Evolutionary conservation across 1,140 invertebrate species (phyloP).

Genomic region (Rhyacophila brunnea): DNA sequence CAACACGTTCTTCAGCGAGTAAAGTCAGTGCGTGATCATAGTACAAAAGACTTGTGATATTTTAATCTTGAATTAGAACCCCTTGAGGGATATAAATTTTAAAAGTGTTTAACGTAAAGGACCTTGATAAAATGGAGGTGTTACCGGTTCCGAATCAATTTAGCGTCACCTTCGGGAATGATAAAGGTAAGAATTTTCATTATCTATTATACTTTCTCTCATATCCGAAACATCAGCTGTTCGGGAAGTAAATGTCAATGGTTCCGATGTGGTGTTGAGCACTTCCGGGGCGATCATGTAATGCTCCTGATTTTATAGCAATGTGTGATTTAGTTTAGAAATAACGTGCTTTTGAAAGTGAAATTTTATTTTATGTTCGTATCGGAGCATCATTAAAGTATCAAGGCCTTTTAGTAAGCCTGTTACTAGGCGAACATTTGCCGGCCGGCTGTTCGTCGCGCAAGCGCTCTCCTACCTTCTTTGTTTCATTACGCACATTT

Average conservation of each 20-base stretch:
- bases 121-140: conserved; percentile 57
- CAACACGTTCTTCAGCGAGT: conserved; percentile 27
- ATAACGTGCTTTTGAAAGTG: background rate
- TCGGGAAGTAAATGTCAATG: background rate
- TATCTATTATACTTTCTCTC: background rate
- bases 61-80: conserved; percentile 41
- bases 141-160: conserved; percentile 55
- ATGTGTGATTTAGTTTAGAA: background rate
- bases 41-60: conserved; percentile 57
- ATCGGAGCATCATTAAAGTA: background rate
- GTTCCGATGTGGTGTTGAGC: background rate
- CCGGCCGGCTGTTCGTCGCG: background rate
- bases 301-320: background rate
- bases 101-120: conserved; percentile 56
- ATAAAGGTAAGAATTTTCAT: conserved; percentile 48
- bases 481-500: conserved; percentile 5
- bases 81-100: conserved; percentile 45
- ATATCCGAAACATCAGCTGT: background rate
- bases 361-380: background rate
- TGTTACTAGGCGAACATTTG: background rate
- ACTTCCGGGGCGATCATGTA: background rate
- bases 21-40: conserved; percentile 48
- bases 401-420: background rate
- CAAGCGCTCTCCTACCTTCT: background rate
- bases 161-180: conserved; percentile 54